phyloP scores from a whole-genome alignment of 2,113 vertebrate genomes.

The Ictalurus punctatus region DNA sequence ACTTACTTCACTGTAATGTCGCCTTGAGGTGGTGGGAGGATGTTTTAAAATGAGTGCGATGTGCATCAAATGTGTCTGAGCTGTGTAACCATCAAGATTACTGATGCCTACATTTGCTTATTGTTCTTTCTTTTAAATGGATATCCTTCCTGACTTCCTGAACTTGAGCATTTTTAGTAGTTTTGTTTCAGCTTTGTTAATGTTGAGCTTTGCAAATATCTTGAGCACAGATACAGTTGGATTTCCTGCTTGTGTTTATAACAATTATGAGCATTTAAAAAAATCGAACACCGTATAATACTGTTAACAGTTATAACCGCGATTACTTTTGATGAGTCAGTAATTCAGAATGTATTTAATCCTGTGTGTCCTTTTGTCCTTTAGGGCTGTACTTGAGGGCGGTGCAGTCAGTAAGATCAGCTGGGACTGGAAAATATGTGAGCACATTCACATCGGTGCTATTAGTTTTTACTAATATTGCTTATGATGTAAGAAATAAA shows the following conservation, averaged over 20 bases:
- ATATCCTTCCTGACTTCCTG: background rate
- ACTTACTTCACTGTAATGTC: constrained; percentile 53
- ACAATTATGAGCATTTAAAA: background rate
- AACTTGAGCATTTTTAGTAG: background rate
- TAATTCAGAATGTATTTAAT: background rate
- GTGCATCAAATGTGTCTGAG: background rate
- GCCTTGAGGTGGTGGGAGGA: background rate
- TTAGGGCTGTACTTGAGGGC: constrained; percentile 82
- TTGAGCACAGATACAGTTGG: background rate
- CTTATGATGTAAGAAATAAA: background rate
- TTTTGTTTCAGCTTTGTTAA: background rate
- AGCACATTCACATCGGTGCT: constrained; percentile 46
- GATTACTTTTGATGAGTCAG: background rate
- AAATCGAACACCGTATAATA: background rate
- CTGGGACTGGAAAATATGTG: constrained; percentile 83
- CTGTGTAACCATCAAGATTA: background rate
- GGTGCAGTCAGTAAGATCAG: constrained; percentile 71
- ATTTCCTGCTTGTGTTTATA: background rate
- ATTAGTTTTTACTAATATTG: background rate
- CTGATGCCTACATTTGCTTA: background rate
- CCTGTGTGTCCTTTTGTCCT: background rate
- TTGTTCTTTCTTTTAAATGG: background rate
- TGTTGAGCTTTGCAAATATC: background rate
- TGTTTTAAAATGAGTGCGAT: background rate
- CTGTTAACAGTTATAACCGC: background rate